Base-by-base conservation (phyloP, 2,797 vertebrate species). In the Sphaeramia orbicularis region DNA sequence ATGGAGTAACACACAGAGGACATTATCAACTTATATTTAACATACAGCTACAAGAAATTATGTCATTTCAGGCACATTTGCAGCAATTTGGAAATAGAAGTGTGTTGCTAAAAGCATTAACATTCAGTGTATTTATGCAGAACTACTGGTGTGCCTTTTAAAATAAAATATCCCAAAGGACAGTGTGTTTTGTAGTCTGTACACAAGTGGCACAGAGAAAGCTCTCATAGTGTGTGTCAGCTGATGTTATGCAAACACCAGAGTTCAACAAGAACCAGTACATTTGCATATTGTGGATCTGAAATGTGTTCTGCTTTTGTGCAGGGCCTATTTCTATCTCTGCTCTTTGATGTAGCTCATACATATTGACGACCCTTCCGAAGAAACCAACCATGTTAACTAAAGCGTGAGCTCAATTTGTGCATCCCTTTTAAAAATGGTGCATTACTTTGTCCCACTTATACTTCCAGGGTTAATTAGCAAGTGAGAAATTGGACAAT, bases 331-430 rank as follows among this genome's bases (percentile, higher is more conserved):
- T 91, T 90, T 91, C 81, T 82, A 56, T 73, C 82, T 74, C 70
- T 36, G 1, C 70, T 77, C 90, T 93, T 91, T 93, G 90, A 93
- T 92, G 89, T 88, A 18, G 59, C 88, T 93, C 90, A 92, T 93
- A 70, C 90, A 93, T 94, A 93, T 91, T 92, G 87, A 93, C 86
- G 82, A 90, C 74, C 65, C 61, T 9, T 56, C 71, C n/a, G 57
- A 78, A 85, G 74, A 78, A 89, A 75, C 73, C 73, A 40, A 44
- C 74, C 72, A 67, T 42, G 68, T 77, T 86, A 81, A 81, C 77
- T 57, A 78, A 79, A 67, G 84, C 77, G 14, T 16, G 40, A 74
- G 76, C 89, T 90, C 82, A 78, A 78, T 87, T 88, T 83, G 80
- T 65, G 78, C 65, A 64, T 76, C 74, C 65, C 56, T 45, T 60